A percentile compares a stretch with the other conserved stretches of the same genome.
These are phyloP conservation scores for Spondyliosoma cantharus DNA, from an alignment of 2,797 vertebrate species.

Conservation along the genomic window DNA sequence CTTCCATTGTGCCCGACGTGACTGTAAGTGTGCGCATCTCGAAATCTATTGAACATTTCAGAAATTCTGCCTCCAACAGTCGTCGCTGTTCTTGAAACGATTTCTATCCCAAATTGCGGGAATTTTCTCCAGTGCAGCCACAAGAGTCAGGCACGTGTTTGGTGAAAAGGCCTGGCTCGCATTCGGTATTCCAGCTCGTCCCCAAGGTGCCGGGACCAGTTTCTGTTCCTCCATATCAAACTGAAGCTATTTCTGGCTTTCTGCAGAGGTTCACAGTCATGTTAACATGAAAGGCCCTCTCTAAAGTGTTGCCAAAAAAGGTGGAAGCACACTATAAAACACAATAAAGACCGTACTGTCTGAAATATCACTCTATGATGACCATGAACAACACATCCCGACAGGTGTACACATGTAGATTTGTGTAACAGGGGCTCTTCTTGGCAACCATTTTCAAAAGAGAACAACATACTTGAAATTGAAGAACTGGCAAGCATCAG, in stretches of 20 bases:
- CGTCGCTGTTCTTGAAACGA: not conserved
- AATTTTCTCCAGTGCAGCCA: not conserved
- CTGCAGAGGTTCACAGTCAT: not conserved
- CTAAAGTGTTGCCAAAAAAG: not conserved
- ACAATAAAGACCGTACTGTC: not conserved
- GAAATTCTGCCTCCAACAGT: not conserved
- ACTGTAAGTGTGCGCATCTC: not conserved
- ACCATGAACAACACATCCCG: not conserved
- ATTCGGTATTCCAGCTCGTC: not conserved
- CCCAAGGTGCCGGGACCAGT: not conserved
- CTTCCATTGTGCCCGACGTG: not conserved
- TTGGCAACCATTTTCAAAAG: not conserved
- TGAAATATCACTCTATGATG: not conserved
- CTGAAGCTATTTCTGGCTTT: constrained; percentile 4
- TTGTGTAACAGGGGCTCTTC: not conserved
- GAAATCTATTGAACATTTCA: not conserved
- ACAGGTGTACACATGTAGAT: too few species aligned
- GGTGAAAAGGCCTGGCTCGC: not conserved
- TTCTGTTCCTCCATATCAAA: not conserved
- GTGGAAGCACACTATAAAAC: not conserved
- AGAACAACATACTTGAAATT: not conserved
- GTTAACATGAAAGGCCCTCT: not conserved
- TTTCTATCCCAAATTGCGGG: not conserved
- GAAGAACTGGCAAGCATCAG: not conserved
- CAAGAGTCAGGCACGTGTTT: not conserved